Evolutionary conservation across 2,797 vertebrate genomes (phyloP).

Genomic region (Microhierax caerulescens): DNA sequence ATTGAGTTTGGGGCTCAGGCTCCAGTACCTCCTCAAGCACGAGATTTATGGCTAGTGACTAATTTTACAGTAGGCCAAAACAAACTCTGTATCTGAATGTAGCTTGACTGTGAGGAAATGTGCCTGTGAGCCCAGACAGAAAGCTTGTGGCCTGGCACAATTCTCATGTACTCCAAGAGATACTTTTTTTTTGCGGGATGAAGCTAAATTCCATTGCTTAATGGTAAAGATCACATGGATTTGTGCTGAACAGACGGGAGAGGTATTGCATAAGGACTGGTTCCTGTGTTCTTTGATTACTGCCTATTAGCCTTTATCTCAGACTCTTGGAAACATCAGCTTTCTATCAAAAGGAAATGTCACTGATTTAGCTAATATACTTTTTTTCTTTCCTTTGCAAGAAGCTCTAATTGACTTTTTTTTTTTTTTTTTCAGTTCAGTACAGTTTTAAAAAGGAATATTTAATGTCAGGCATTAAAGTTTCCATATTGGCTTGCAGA

Average conservation of each 20-base stretch:
- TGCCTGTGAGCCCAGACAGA: background rate
- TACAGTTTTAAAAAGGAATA: conserved; percentile 38
- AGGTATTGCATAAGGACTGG: background rate
- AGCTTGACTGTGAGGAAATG: background rate
- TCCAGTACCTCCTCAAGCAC: background rate
- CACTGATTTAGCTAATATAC: conserved; percentile 32
- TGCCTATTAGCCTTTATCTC: conserved; percentile 40
- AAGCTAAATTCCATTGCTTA: background rate
- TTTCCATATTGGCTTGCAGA: conserved; percentile 8
- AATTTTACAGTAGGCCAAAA: background rate
- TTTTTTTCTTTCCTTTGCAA: conserved; percentile 25
- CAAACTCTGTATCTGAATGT: background rate
- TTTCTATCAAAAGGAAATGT: conserved; percentile 55
- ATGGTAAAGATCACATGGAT: background rate
- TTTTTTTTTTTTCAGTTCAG: background rate
- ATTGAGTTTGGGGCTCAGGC: background rate
- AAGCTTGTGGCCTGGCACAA: background rate
- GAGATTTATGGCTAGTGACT: background rate
- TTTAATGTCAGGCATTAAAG: conserved; percentile 51
- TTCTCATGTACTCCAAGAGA: background rate
- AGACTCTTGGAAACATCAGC: conserved; percentile 23
- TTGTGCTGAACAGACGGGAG: conserved; percentile 11
- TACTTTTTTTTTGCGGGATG: background rate
- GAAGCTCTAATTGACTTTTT: conserved; percentile 34
- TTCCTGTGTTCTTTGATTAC: conserved; percentile 44